Evolutionary conservation across 92 coral and sea anemone species (phyloP).

Genomic region (Epizoanthus scotinus): DNA sequence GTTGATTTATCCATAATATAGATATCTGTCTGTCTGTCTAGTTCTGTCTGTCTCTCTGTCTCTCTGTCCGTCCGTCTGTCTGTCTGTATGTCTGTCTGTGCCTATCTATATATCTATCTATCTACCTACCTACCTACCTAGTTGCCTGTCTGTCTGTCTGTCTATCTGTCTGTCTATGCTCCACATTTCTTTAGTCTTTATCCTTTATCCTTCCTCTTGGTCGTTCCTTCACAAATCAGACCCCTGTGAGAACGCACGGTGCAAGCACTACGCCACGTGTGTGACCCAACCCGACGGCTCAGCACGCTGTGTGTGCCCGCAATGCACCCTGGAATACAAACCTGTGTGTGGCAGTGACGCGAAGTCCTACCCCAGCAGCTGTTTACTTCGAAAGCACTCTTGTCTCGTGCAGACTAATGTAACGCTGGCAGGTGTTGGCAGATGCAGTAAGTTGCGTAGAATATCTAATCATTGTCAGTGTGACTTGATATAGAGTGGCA

Average conservation of each 20-base stretch:
- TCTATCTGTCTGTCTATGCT: no score
- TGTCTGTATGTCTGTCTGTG: no score
- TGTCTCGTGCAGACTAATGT: constrained; percentile 63
- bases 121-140: neutral
- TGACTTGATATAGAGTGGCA: no score
- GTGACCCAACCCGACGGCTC: constrained; percentile 58
- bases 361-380: constrained; percentile 76
- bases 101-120: neutral
- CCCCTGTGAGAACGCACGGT: constrained; percentile 73
- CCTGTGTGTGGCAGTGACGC: constrained; percentile 91
- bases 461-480: neutral
- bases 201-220: neutral
- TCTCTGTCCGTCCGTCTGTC: no score
- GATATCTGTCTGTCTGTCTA: no score
- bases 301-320: constrained; percentile 75
- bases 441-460: constrained; percentile 79
- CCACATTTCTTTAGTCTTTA: no score
- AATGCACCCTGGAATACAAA: constrained; percentile 75
- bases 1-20: no score
- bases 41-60: no score
- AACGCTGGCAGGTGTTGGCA: constrained; percentile 62
- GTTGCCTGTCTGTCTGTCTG: no score
- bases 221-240: constrained; percentile 40
- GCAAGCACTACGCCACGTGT: constrained; percentile 80
- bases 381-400: constrained; percentile 71